These are phyloP conservation scores for Zelostemma sp. DNA, from an alignment of 1,140 invertebrate genomes.

Conservation along the genomic window DNA sequence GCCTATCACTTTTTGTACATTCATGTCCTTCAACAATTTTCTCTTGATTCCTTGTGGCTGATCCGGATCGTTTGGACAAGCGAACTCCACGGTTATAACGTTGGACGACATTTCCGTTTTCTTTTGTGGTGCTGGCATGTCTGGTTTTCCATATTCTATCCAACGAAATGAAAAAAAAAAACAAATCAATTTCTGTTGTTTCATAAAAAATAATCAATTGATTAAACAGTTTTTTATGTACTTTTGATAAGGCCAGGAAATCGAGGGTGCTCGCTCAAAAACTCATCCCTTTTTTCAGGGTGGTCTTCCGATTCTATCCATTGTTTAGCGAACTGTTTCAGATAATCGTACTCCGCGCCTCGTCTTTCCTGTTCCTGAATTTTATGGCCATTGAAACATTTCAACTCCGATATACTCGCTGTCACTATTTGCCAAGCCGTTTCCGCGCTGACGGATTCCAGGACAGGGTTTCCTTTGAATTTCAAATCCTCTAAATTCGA, in stretches of 20 bases:
- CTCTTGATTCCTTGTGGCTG: conserved; percentile 75
- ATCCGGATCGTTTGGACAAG: conserved; percentile 68
- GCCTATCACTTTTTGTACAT: conserved; percentile 84
- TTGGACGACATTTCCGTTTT: conserved; percentile 79
- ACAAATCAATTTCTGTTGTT: conserved; percentile 13
- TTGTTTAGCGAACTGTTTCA: conserved; percentile 82
- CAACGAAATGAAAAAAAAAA: conserved; percentile 52
- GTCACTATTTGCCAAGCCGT: conserved; percentile 82
- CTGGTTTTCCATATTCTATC: conserved; percentile 84
- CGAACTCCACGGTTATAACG: conserved; percentile 76
- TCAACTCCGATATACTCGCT: conserved; percentile 76
- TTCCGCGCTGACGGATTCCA: conserved; percentile 76
- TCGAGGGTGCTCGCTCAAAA: conserved; percentile 80
- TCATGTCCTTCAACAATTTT: conserved; percentile 82
- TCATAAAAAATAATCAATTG: too few species aligned
- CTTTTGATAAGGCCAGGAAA: conserved; percentile 75
- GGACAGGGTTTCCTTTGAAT: conserved; percentile 80
- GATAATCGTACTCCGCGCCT: conserved; percentile 90
- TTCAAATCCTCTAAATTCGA: conserved; percentile 78
- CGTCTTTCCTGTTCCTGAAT: conserved; percentile 78
- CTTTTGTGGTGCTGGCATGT: conserved; percentile 77
- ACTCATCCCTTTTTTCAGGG: conserved; percentile 69
- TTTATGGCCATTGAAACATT: conserved; percentile 78
- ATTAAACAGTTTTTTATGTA: too few species aligned
- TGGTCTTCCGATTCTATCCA: conserved; percentile 76